Evolutionary conservation across 2,113 vertebrate species (phyloP).

Genomic region (Physeter macrocephalus): DNA sequence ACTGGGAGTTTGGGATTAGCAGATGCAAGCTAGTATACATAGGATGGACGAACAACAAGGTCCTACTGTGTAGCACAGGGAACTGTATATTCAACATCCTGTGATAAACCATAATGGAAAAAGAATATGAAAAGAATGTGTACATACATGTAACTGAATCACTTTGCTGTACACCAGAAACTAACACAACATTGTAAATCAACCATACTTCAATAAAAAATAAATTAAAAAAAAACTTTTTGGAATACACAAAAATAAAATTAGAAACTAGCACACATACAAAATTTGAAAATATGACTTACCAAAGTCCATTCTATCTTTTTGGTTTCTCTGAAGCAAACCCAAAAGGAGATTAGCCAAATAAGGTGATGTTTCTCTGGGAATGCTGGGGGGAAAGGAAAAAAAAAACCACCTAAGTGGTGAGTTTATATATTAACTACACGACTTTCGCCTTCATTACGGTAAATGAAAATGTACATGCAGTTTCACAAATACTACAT

Average conservation of each 20-base stretch:
- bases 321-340: conserved; percentile 96
- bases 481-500: neutral
- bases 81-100: neutral
- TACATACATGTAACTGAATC: too few relatives aligned
- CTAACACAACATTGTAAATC: neutral
- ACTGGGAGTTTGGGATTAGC: neutral
- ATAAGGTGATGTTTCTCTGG: conserved; percentile 92
- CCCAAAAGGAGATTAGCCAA: conserved; percentile 90
- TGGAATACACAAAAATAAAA: conserved; percentile 1
- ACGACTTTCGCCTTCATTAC: neutral
- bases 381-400: conserved; percentile 83
- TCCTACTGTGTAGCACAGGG: neutral
- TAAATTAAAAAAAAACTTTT: neutral
- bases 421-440: neutral
- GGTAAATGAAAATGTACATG: neutral
- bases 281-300: conserved; percentile 68
- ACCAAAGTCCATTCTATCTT: conserved; percentile 98
- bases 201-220: neutral
- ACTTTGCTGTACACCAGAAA: neutral
- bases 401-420: neutral
- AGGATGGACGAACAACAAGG: neutral
- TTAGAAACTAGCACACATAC: neutral
- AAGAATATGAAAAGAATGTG: neutral
- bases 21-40: neutral
- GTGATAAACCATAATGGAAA: neutral